A percentile compares a stretch with the other conserved stretches of the same genome.
Conservation (phyloP, 2,888 invertebrate species). For the Agrochola circellaris region DNA sequence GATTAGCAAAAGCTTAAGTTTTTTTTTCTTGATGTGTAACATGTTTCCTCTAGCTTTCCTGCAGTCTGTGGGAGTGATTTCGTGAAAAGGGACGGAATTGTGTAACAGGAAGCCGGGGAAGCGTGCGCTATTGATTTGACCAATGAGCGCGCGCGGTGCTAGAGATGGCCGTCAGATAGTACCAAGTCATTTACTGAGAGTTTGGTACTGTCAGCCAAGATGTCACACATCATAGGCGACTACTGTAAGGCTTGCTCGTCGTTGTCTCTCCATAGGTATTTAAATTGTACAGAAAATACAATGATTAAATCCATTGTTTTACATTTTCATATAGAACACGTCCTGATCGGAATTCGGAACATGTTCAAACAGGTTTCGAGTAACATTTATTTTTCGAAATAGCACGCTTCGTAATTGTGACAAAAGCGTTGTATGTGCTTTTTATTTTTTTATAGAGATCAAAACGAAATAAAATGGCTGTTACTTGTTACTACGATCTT, state of each 20-base stretch:
- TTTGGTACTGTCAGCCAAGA: no score
- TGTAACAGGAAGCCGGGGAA: no score
- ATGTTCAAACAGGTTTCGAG: conserved; percentile 42
- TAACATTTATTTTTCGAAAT: conserved; percentile 47
- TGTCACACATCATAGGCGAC: no score
- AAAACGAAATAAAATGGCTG: conserved; percentile 1
- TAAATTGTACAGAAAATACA: conserved; percentile 12
- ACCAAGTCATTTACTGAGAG: no score
- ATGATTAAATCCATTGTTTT: conserved; percentile 39
- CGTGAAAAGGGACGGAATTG: no score
- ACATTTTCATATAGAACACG: conserved; percentile 33
- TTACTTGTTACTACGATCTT: background rate
- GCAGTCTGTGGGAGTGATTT: no score
- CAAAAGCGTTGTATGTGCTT: conserved; percentile 30
- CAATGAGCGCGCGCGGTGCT: no score
- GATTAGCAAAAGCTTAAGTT: conserved; percentile 1
- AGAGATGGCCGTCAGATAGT: no score
- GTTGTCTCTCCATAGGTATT: background rate
- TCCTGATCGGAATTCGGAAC: conserved; percentile 41
- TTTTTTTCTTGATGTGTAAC: background rate
- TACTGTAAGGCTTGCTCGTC: no score
- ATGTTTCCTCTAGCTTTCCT: no score
- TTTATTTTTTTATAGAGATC: conserved; percentile 14
- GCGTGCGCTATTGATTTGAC: no score
- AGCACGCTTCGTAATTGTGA: conserved; percentile 35